Conservation (phyloP, 2,113 vertebrate species). For the Ranitomeya imitator region DNA sequence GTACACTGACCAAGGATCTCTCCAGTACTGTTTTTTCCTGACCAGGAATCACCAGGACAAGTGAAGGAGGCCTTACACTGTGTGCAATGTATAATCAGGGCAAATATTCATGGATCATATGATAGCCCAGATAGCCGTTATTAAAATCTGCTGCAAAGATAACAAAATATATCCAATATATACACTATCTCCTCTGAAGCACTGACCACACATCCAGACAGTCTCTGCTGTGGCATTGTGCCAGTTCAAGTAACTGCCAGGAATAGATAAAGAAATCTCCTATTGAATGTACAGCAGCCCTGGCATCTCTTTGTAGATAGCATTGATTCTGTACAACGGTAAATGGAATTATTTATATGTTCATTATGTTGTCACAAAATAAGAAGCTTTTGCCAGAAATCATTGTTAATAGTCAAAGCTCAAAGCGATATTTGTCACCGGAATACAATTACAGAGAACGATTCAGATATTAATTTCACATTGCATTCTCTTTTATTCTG, state of each 20-base stretch:
- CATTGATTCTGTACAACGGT: slow-evolving; percentile 21
- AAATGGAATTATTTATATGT: slow-evolving; percentile 45
- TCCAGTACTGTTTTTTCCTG: no score
- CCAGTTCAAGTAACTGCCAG: slow-evolving; percentile 2
- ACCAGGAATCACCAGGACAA: no score
- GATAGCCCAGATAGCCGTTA: no score
- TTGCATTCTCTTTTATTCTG: neutral
- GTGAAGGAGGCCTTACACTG: no score
- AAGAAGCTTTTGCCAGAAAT: slow-evolving; percentile 17
- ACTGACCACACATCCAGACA: neutral
- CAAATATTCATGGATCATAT: no score
- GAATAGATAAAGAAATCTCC: slow-evolving; percentile 1
- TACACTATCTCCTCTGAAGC: neutral
- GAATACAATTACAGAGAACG: neutral
- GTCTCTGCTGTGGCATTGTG: neutral
- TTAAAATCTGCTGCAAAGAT: no score
- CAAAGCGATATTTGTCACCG: neutral
- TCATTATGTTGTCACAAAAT: slow-evolving; percentile 29
- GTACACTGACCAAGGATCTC: no score
- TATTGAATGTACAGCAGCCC: neutral
- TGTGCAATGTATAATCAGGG: no score
- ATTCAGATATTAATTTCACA: neutral
- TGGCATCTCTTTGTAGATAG: slow-evolving; percentile 25
- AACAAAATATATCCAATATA: neutral
- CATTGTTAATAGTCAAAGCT: slow-evolving; percentile 24